Evolutionary conservation across 2,113 vertebrate genomes (phyloP).

Genomic region (Saguinus midas): DNA sequence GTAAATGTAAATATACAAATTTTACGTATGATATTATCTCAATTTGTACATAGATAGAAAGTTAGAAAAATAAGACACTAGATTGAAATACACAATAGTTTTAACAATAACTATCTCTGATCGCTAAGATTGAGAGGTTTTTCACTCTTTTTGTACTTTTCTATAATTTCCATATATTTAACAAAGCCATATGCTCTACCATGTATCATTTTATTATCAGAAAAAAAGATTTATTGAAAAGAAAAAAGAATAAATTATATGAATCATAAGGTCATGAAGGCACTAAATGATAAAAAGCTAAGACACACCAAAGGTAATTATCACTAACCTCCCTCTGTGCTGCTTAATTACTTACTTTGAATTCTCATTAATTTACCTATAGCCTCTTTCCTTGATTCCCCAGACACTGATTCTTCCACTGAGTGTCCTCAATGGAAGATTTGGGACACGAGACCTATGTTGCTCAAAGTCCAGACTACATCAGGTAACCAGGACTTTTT

Average conservation of each 20-base stretch:
- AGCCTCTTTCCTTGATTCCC: neutral
- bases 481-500: neutral
- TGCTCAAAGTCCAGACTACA: neutral
- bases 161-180: neutral
- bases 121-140: neutral
- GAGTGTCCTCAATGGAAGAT: neutral
- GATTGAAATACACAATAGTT: neutral
- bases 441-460: neutral
- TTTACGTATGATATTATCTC: neutral
- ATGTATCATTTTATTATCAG: neutral
- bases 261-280: neutral
- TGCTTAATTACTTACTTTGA: neutral
- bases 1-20: neutral
- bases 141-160: neutral
- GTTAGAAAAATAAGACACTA: neutral
- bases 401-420: neutral
- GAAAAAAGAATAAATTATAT: neutral
- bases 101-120: neutral
- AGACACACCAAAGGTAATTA: neutral
- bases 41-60: constrained; percentile 1
- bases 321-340: neutral
- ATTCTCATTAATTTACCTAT: neutral
- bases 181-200: neutral
- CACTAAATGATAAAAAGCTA: neutral
- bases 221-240: neutral